Conservation (phyloP, 2,888 invertebrate genomes). For the Lissocephala sabroskyi region DNA sequence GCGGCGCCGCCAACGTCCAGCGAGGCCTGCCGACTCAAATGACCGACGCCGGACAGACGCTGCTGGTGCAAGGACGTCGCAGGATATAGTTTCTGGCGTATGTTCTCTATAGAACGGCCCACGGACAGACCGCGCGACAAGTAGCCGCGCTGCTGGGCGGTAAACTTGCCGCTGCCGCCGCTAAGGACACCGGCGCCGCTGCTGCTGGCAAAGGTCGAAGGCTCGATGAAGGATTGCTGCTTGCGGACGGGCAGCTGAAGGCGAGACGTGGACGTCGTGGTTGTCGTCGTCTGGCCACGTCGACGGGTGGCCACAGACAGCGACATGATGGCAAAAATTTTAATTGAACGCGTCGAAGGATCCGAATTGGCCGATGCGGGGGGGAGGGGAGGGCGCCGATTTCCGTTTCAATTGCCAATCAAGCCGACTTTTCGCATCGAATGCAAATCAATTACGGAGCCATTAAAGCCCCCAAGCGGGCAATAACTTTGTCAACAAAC, state of each 20-base stretch:
- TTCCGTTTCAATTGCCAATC: constrained; percentile 39
- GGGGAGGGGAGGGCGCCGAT: too few relatives aligned
- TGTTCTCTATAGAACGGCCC: constrained; percentile 58
- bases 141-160: constrained; percentile 46
- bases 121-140: constrained; percentile 60
- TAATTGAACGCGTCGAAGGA: constrained; percentile 18
- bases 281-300: constrained; percentile 47
- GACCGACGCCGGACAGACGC: background rate
- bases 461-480: constrained; percentile 48
- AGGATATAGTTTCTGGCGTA: constrained; percentile 48
- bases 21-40: constrained; percentile 21
- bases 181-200: too few relatives aligned
- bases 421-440: constrained; percentile 42
- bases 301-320: constrained; percentile 59
- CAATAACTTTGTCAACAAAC: constrained; percentile 60
- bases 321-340: constrained; percentile 46
- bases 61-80: background rate
- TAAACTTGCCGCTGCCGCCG: constrained; percentile 29
- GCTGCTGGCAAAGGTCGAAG: constrained; percentile 3
- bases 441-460: constrained; percentile 60
- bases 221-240: constrained; percentile 62
- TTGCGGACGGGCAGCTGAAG: constrained; percentile 42
- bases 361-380: background rate
- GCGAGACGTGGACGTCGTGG: constrained; percentile 13
- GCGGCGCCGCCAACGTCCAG: too few relatives aligned